Percentiles rank a stretch among this genome's conserved stretches.
These are phyloP conservation scores for Diplosoma virens DNA, from an alignment of 23 tunicate species.

Conservation along the genomic window DNA sequence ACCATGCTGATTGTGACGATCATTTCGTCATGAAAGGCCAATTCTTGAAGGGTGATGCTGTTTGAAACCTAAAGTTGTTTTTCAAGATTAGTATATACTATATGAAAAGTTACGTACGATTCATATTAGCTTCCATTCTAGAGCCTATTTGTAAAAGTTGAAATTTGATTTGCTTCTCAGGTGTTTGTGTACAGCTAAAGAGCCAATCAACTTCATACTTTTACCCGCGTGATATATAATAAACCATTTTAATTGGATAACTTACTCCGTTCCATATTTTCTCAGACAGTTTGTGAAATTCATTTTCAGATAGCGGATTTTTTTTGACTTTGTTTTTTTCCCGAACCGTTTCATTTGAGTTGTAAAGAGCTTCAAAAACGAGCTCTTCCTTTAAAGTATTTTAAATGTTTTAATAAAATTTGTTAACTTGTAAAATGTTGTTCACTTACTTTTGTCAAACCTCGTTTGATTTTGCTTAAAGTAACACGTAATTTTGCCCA, in stretches of 20 bases:
- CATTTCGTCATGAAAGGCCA: conserved; percentile 44
- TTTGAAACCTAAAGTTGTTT: conserved; percentile 78
- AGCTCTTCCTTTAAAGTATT: background rate
- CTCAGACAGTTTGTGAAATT: background rate
- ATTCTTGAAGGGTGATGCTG: conserved; percentile 59
- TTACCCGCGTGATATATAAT: no score
- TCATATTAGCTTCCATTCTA: no score
- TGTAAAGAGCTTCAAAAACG: background rate
- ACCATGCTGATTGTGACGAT: conserved; percentile 34
- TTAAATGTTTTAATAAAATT: background rate
- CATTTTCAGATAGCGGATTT: background rate
- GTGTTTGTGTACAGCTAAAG: no score
- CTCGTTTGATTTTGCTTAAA: conserved; percentile 37
- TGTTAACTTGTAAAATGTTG: no score
- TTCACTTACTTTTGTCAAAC: conserved; percentile 59
- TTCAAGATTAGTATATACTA: no score
- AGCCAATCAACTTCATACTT: no score
- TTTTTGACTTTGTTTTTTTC: background rate
- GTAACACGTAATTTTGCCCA: conserved; percentile 75
- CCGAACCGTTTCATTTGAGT: background rate
- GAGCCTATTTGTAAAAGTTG: no score
- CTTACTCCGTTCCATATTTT: conserved; percentile 22
- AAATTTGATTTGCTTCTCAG: no score
- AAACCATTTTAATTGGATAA: background rate
- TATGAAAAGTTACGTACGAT: no score